A percentile compares a stretch with the other conserved stretches of the same genome.
Conservation (phyloP, 2,797 vertebrate genomes). For the Enteromius unitaeniatus region DNA sequence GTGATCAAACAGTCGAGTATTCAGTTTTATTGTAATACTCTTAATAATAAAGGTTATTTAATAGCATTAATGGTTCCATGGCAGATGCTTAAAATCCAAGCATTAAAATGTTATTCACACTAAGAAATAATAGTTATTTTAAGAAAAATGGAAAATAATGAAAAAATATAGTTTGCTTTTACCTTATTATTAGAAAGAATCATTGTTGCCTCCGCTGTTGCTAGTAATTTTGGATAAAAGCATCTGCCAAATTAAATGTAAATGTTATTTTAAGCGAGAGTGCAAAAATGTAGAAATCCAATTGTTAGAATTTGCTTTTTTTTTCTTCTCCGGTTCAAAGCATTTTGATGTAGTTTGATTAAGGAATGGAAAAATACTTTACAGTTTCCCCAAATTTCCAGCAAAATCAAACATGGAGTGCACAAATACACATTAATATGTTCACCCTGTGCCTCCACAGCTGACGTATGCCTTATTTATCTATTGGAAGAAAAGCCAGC, state of each 20-base stretch:
- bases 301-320: background rate
- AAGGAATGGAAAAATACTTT: background rate
- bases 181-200: background rate
- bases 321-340: background rate
- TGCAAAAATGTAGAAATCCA: constrained; percentile 2
- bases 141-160: too few relatives aligned
- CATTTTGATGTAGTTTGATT: background rate
- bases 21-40: background rate
- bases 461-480: constrained; percentile 2
- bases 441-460: background rate
- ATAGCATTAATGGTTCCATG: background rate
- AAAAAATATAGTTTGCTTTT: background rate
- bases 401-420: background rate
- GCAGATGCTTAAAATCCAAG: background rate
- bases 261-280: background rate
- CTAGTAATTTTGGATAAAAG: constrained; percentile 2
- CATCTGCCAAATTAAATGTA: background rate
- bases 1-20: background rate
- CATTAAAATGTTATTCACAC: too few relatives aligned
- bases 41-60: background rate
- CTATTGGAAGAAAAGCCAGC: constrained; percentile 2
- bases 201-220: background rate
- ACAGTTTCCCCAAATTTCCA: background rate
- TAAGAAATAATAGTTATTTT: too few relatives aligned
- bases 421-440: background rate